Evolutionary conservation across 2,888 invertebrate species (phyloP).

Genomic region (Dinocampus coccinellae): DNA sequence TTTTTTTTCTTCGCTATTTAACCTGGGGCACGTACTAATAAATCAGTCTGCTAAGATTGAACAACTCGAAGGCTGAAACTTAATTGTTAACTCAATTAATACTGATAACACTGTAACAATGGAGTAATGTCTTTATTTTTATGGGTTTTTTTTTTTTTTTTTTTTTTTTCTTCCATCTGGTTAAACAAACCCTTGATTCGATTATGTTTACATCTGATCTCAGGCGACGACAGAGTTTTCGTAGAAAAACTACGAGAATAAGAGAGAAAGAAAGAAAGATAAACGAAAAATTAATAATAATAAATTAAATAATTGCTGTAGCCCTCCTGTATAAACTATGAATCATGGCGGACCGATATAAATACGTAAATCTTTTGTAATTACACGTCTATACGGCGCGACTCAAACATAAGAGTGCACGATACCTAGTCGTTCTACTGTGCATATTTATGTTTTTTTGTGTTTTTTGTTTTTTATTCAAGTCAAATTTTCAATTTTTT

Average conservation of each 20-base stretch:
- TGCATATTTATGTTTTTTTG: slow-evolving; percentile 18
- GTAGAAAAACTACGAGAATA: not conserved
- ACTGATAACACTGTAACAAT: slow-evolving; percentile 32
- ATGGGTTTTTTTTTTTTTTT: slow-evolving; percentile 7
- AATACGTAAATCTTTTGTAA: slow-evolving; percentile 56
- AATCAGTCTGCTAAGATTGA: slow-evolving; percentile 37
- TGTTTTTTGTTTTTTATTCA: slow-evolving; percentile 7
- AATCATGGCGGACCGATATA: slow-evolving; percentile 29
- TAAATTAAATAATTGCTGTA: slow-evolving; percentile 18
- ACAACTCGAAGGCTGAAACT: slow-evolving; percentile 40
- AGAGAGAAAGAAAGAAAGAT: not conserved
- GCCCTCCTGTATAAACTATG: not conserved
- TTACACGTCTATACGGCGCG: slow-evolving; percentile 52
- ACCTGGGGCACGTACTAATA: not conserved
- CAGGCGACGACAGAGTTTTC: not conserved
- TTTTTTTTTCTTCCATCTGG: slow-evolving; percentile 1
- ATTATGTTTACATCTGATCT: not conserved
- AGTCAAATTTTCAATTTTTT: slow-evolving; percentile 19
- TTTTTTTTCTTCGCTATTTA: not conserved
- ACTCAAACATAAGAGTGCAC: slow-evolving; percentile 63
- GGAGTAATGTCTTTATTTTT: not conserved
- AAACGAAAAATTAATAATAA: not conserved
- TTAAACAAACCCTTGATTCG: not conserved
- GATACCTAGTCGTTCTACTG: slow-evolving; percentile 43
- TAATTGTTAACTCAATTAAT: slow-evolving; percentile 33